Evolutionary conservation across 1,140 invertebrate genomes (phyloP).

Genomic region (Drosophila sulfurigaster): DNA sequence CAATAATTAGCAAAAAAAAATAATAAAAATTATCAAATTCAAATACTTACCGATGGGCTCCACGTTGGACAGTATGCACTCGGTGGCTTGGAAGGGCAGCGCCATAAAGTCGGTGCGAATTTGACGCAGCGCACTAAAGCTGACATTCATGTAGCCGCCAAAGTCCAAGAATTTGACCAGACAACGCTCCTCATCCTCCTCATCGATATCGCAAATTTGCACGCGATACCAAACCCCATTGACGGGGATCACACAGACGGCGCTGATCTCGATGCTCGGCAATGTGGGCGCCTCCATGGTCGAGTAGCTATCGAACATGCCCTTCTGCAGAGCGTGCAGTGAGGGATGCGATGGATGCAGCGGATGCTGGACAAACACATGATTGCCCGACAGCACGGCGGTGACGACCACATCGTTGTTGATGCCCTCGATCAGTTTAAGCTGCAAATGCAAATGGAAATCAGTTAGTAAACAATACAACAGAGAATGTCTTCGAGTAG

Average conservation of each 20-base stretch:
- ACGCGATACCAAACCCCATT: conserved; percentile 95
- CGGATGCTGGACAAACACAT: conserved; percentile 96
- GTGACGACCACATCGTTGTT: conserved; percentile 96
- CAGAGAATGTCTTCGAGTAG: background rate
- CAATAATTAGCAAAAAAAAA: background rate
- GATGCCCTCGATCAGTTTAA: conserved; percentile 95
- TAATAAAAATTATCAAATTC: background rate
- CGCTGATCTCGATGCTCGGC: conserved; percentile 90
- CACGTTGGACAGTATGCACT: conserved; percentile 96
- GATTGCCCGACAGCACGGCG: conserved; percentile 92
- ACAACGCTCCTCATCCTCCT: conserved; percentile 88
- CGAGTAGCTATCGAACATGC: conserved; percentile 90
- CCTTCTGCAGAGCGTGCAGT: conserved; percentile 91
- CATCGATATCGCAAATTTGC: conserved; percentile 90
- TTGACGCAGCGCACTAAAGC: conserved; percentile 91
- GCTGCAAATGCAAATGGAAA: conserved; percentile 85
- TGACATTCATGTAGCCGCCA: conserved; percentile 94
- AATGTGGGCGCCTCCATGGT: conserved; percentile 88
- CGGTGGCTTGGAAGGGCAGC: conserved; percentile 97
- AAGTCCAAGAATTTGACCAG: conserved; percentile 96
- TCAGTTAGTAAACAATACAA: background rate
- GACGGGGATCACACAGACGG: conserved; percentile 94
- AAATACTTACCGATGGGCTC: conserved; percentile 90
- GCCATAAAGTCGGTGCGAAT: conserved; percentile 96
- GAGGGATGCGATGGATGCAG: conserved; percentile 95